phyloP scores from a whole-genome alignment of 2,888 invertebrate species.

The Amphipyra berbera region DNA sequence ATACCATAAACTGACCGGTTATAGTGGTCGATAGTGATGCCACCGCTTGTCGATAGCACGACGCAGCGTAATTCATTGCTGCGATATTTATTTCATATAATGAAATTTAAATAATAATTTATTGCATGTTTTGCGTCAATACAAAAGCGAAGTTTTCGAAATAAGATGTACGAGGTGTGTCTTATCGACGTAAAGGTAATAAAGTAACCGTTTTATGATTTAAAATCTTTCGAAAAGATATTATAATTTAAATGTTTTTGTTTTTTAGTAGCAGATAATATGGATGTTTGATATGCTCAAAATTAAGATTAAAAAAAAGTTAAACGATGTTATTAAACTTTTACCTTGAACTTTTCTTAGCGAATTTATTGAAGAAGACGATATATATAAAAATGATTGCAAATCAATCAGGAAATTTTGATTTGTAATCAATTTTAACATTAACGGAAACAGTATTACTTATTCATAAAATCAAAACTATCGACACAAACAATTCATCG shows the following conservation, averaged over 20 bases:
- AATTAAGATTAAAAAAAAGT: background rate
- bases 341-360: background rate
- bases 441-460: no score
- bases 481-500: conserved; percentile 52
- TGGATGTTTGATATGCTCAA: background rate
- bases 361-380: no score
- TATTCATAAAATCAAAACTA: background rate
- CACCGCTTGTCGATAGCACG: conserved; percentile 63
- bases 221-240: conserved; percentile 15
- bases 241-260: conserved; percentile 7
- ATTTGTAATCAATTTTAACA: no score
- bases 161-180: conserved; percentile 45
- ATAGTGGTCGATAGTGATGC: conserved; percentile 78
- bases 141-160: conserved; percentile 37
- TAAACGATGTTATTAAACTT: background rate
- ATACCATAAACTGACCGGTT: conserved; percentile 88
- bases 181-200: conserved; percentile 32
- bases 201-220: conserved; percentile 22
- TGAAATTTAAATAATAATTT: conserved; percentile 56
- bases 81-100: conserved; percentile 45
- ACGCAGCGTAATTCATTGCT: conserved; percentile 46
- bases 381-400: no score
- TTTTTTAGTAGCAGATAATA: background rate
- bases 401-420: no score
- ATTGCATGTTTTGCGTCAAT: conserved; percentile 43